Percentiles rank a stretch among this genome's conserved stretches.
Conservation (phyloP, 2,797 vertebrate genomes). For the Pangasius djambal region DNA sequence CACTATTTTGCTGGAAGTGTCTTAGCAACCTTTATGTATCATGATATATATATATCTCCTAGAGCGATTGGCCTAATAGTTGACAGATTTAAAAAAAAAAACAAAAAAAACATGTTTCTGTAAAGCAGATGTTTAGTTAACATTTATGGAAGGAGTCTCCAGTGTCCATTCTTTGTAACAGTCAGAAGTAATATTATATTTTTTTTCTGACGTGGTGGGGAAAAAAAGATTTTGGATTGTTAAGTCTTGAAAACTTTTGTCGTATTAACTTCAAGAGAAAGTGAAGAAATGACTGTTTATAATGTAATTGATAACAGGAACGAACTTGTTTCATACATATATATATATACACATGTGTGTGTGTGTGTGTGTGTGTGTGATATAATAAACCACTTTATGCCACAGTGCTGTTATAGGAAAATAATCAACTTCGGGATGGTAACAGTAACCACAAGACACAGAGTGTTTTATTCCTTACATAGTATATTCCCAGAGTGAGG, state of each 20-base stretch:
- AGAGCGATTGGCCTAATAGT: neutral
- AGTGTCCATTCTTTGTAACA: neutral
- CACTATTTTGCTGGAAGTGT: neutral
- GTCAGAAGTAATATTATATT: neutral
- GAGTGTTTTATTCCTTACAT: conserved; percentile 28
- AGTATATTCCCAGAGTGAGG: conserved; percentile 24
- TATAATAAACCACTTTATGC: neutral
- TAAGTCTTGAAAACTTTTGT: neutral
- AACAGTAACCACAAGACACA: neutral
- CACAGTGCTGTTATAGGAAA: neutral
- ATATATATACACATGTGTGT: too few species aligned
- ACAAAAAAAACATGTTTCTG: neutral
- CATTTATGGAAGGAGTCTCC: neutral
- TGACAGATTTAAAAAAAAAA: neutral
- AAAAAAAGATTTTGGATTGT: neutral
- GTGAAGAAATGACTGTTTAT: neutral
- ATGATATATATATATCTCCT: neutral
- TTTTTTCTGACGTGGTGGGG: too few species aligned
- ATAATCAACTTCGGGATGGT: neutral
- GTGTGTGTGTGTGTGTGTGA: too few species aligned
- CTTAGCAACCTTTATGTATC: too few species aligned
- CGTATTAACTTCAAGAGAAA: neutral
- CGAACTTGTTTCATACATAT: neutral
- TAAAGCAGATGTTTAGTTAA: neutral
- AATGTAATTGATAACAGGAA: neutral